Base-by-base conservation (phyloP, 2,113 vertebrate species). In the Montifringilla adamsi region DNA sequence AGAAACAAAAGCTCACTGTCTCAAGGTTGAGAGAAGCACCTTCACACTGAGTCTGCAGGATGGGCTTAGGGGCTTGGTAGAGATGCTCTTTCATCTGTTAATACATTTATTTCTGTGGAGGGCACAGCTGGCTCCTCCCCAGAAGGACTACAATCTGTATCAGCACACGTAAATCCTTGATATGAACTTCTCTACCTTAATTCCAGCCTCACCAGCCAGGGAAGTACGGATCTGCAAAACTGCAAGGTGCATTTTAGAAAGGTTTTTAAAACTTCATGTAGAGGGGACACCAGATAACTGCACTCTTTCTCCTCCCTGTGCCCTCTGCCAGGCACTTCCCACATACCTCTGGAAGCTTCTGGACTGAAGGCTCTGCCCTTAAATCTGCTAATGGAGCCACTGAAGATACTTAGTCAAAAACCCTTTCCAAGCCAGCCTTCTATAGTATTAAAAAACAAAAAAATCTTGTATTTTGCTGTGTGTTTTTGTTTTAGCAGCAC, bases 391-490 rank as follows among this genome's bases (percentile, higher is more conserved):
- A 79, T 31, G 43, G 26, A 84, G 37, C 26, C 75, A 74, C 10
- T 88, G n/a, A 82, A 83, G 41, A n/a, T n/a, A 39, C 22, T 84
- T 18, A 62, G 31, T 24, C 28, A 77, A 74, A 95, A 81, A 77
- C 53, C 27, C 50, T 62, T 88, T 30, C 23, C 23, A 66, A 73
- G 30, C 8, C 39, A 77, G 37, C 39, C 86, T 80, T 80, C 20
- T 41, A 30, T 0, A 35, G 17, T 13, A 52, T 59, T 16, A 2
- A 17, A 23, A 30, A 46, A 4, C 1, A 12, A 14, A 18, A 3
- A 27, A 22, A n/a, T 9, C 7, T 31, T 41, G 27, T 35, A 39
- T 50, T 41, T 55, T 81, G 68, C 37, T 49, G 11, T 17, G n/a
- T 64, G 41, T 41, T 91, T 46, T 55, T 86, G 24, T 39, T 87